Percentiles rank a stretch among this genome's conserved stretches.
These are phyloP conservation scores for Hipposideros armiger DNA, from an alignment of 2,113 vertebrate species.

Conservation along the genomic window DNA sequence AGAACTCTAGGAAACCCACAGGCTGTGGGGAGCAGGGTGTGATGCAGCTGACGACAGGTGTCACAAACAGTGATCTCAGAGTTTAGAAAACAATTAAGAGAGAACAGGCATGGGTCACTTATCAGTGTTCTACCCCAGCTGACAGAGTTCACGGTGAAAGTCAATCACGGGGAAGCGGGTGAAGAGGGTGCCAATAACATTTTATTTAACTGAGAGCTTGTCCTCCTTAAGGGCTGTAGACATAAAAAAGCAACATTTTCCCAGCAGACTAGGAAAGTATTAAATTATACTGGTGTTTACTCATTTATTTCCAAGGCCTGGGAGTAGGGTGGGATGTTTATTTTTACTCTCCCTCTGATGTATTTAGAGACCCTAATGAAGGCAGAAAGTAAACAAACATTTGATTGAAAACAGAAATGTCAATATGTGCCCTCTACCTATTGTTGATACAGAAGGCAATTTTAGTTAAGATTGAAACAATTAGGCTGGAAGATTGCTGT, in stretches of 20 bases:
- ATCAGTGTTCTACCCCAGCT: background rate
- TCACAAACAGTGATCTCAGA: background rate
- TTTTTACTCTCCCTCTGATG: conserved; percentile 53
- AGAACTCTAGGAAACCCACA: conserved; percentile 27
- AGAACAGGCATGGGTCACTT: background rate
- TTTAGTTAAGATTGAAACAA: conserved; percentile 61
- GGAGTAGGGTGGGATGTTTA: background rate
- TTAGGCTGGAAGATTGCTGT: background rate
- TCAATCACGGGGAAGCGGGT: background rate
- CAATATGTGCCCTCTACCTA: background rate
- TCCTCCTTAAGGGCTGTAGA: background rate
- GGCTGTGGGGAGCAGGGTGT: background rate
- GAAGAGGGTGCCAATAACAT: background rate
- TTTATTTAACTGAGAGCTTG: background rate
- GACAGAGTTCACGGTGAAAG: background rate
- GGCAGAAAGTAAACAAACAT: conserved; percentile 58
- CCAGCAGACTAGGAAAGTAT: background rate
- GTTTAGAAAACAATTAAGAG: conserved; percentile 37
- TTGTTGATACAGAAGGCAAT: conserved; percentile 50
- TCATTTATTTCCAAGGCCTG: conserved; percentile 25
- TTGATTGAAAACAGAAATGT: conserved; percentile 67
- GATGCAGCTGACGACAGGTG: conserved; percentile 34
- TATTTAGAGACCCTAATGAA: conserved; percentile 62
- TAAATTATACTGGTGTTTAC: conserved; percentile 53
- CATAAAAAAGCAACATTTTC: background rate